Evolutionary conservation across 2,797 vertebrate species (phyloP), one percentile per base, ranked within the genome.

Genomic region (Takifugu rubripes): DNA sequence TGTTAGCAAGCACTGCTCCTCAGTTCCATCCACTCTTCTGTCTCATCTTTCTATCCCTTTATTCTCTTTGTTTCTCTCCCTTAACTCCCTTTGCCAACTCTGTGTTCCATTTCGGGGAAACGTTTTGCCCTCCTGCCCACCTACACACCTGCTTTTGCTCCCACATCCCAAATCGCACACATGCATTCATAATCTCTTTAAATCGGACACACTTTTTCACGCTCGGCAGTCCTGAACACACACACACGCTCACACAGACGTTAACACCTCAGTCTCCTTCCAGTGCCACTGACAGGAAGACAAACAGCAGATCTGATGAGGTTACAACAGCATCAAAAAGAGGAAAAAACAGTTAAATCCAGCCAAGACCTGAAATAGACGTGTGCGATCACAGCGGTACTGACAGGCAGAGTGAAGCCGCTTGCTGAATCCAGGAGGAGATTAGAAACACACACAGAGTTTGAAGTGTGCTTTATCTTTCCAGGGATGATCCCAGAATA

Each of bases 401-500:
- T 83, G 83, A 83, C 83, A 81, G 78, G 65, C 77, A 61, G 68
- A 73, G 73, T 79, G 78, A 82, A 78, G 75, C 77, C 14, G 59
- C 66, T 70, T 49, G 58, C 70, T 66, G 64, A 68, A 85, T 87
- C 80, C 80, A 80, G 78, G 60, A 81, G 74, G 80, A 85, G 83
- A 86, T 83, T 76, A 83, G 66, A 82, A 72, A 80, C 83, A 83
- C 79, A 79, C 16, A 46, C 16, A 46, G 68, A 83, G 79, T 84
- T 79, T 76, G 78, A 84, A 80, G 77, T 76, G 72, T 74, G 76
- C 68, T 63, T 82, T 77, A 78, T 87, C 81, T 85, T 84, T 85
- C 78, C 73, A 85, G 81, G 87, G 81, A 87, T 87, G 79, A 86
- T 81, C 83, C 83, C 56, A 66, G 86, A 86, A 86, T 86, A 86